Evolutionary conservation across 2,888 invertebrate species (phyloP), one percentile per base, ranked within the genome.

Genomic region (Pharmacophagus antenor): DNA sequence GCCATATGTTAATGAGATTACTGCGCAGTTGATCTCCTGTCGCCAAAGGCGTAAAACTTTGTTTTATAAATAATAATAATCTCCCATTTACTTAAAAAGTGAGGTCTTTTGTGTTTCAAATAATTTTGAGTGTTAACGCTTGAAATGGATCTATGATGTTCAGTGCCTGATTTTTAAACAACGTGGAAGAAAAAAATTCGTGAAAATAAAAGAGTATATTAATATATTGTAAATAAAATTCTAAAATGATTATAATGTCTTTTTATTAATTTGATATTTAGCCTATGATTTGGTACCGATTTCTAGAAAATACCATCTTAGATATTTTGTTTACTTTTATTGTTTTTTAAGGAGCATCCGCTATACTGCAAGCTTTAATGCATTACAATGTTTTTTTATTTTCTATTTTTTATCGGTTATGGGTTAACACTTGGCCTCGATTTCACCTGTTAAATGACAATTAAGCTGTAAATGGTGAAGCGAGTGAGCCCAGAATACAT

Each of bases 221-320:
- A 88, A 87, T 88, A 88, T 90, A 88, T 89, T 89, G 88, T 89
- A 89, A 88, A 89, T 88, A 88, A 88, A 85, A 80, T 76, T 74
- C 80, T 70, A 76, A 80, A 37, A 37, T n/a, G 5, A 37, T 37
- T 27, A 27, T 27, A 27, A n/a, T 31, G 4, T n/a, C n/a, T 37
- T 3, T 37, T 37, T 15, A 15, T 37, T 5, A 8, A n/a, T 37
- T 37, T 15, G 15, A n/a, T 37, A n/a, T n/a, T 37, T 37, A 15
- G 4, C 2, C 5, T 2, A n/a, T 4, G 1, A 27, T 10, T 37
- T 15, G 3, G n/a, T 4, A 15, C 4, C n/a, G n/a, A 37, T 5
- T 37, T 37, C 4, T 37, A n/a, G 37, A 37, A n/a, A n/a, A n/a
- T n/a, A n/a, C n/a, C n/a, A n/a, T n/a, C n/a, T n/a, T n/a, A n/a